Base-by-base conservation (phyloP, 2,888 invertebrate species). In the Poecilobothrus nobilitatus region DNA sequence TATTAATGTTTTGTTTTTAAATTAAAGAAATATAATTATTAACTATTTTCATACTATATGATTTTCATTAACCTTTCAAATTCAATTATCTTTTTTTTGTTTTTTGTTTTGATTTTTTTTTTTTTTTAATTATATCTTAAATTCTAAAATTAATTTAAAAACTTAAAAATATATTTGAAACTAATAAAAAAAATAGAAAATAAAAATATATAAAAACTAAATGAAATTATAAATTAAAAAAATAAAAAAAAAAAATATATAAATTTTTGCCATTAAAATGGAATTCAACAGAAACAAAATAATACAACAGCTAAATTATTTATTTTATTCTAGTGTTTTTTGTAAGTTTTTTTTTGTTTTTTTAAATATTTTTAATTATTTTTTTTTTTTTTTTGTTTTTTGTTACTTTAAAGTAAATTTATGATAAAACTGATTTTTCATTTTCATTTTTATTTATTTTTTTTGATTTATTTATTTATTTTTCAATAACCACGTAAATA, bases 271-370 rank as follows among this genome's bases (percentile, higher is more conserved):
- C 53, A 53, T 53, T n/a, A 53, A 53, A 18, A 53, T 53, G 53
- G 53, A 53, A 53, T 53, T 53, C 53, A 53, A 53, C 53, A 53
- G 53, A 53, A 53, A 53, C 53, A 53, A 53, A 53, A 53, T 53
- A 53, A 53, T 53, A 53, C 53, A 53, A 53, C 53, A 53, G 53
- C 15, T 53, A 53, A 53, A 53, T 12, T n/a, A n/a, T n/a, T 53
- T n/a, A 53, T n/a, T 53, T 53, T 53, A 53, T 53, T 53, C 15
- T 53, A 53, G 53, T 53, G 9, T 53, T 41, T 41, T 37, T 53
- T 53, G 6, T 18, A 12, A 53, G 18, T 53, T 53, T 53, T 53
- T 53, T 53, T 53, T 53, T 44, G 44, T 44, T 44, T 9, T 15
- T 44, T 44, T 44, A n/a, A n/a, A n/a, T 34, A 7, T 34, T 34